These are phyloP conservation scores for Brachionus plicatilis DNA, from an alignment of 1,140 invertebrate genomes.

Conservation along the genomic window DNA sequence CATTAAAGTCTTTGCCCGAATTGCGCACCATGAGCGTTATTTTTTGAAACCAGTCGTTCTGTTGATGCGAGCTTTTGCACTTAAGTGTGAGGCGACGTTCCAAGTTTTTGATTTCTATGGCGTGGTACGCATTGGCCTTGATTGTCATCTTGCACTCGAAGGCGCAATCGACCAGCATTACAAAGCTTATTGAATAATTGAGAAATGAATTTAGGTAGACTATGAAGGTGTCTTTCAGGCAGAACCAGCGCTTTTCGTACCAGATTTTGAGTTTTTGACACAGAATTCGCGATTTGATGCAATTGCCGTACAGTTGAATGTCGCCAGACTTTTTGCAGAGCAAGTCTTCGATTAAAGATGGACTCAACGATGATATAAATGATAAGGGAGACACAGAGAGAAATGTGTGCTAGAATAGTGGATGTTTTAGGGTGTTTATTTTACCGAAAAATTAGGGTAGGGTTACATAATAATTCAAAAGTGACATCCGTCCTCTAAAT, in stretches of 20 bases:
- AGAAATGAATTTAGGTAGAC: background rate
- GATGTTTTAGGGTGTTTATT: too few relatives aligned
- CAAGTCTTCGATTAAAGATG: background rate
- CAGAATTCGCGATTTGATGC: background rate
- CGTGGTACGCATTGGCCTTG: constrained; percentile 4
- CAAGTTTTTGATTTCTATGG: constrained; percentile 3
- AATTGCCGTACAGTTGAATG: background rate
- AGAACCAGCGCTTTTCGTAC: constrained; percentile 24
- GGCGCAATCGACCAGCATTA: constrained; percentile 8
- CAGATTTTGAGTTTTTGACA: constrained; percentile 33
- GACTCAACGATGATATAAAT: background rate
- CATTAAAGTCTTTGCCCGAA: constrained; percentile 14
- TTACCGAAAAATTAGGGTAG: too few relatives aligned
- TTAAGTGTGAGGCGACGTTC: background rate
- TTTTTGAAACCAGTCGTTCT: constrained; percentile 30
- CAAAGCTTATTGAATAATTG: constrained; percentile 6
- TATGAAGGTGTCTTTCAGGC: constrained; percentile 28
- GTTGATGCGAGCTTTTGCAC: constrained; percentile 21
- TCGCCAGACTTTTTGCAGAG: constrained; percentile 10
- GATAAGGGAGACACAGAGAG: constrained; percentile 16
- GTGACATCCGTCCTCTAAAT: background rate
- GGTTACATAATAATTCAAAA: background rate
- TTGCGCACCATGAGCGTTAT: constrained; percentile 20
- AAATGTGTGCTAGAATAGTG: background rate
- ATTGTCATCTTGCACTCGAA: constrained; percentile 1